These are phyloP conservation scores for Nomada goodeniana DNA, from an alignment of 2,888 invertebrate genomes.

Conservation along the genomic window DNA sequence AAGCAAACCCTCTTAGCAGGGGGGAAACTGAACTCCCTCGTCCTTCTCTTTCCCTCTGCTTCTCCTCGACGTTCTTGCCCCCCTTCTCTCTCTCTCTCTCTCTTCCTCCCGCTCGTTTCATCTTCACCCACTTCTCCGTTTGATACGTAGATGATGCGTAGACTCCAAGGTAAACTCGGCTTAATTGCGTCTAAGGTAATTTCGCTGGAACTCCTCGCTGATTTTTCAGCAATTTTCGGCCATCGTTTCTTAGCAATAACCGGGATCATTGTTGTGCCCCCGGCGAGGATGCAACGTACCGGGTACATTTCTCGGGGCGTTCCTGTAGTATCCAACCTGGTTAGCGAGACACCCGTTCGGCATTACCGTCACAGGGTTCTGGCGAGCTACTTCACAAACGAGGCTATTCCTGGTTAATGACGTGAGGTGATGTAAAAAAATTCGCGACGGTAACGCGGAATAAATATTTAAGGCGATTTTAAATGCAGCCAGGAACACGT, in stretches of 20 bases:
- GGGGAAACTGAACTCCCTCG: constrained; percentile 64
- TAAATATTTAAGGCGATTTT: constrained; percentile 53
- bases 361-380: constrained; percentile 26
- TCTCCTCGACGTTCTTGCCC: constrained; percentile 26
- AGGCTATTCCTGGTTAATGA: constrained; percentile 46
- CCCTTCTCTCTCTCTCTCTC: constrained; percentile 2
- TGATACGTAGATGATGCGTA: constrained; percentile 64
- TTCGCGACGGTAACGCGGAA: constrained; percentile 17
- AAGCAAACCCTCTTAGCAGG: constrained; percentile 84
- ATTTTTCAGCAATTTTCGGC: constrained; percentile 69
- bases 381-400: constrained; percentile 24
- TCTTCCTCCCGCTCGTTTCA: constrained; percentile 21
- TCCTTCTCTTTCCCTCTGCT: constrained; percentile 41
- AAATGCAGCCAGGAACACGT: constrained; percentile 47
- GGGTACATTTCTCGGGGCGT: background rate
- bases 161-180: constrained; percentile 72
- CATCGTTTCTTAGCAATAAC: background rate
- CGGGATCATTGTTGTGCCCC: background rate
- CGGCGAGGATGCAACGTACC: background rate
- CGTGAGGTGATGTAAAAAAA: constrained; percentile 33
- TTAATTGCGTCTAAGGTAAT: constrained; percentile 84
- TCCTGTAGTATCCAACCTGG: constrained; percentile 36
- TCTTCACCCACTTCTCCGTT: constrained; percentile 24
- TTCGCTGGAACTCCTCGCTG: constrained; percentile 80
- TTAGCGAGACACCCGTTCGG: background rate